Evolutionary conservation across 2,113 vertebrate species (phyloP).

Genomic region (Synodontis membranacea): DNA sequence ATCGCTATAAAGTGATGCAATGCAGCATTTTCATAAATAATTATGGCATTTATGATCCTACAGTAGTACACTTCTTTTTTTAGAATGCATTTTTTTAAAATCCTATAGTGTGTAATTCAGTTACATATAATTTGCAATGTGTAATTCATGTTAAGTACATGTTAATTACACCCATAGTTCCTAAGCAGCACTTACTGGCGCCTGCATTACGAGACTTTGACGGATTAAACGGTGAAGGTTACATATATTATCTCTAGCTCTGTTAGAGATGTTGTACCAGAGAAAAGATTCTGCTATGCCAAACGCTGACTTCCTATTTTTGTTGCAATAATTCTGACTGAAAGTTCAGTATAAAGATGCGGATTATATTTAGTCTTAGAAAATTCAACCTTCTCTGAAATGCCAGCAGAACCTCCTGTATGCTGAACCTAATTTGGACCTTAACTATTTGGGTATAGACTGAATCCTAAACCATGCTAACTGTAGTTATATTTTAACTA

Average conservation of each 20-base stretch:
- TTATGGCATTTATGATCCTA: neutral
- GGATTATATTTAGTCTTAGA: neutral
- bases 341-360: neutral
- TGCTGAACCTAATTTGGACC: neutral
- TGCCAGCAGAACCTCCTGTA: neutral
- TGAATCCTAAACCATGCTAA: neutral
- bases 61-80: too few relatives aligned
- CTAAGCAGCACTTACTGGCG: neutral
- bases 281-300: neutral
- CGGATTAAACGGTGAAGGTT: too few relatives aligned
- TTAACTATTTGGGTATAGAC: neutral
- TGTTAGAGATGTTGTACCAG: too few relatives aligned
- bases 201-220: too few relatives aligned
- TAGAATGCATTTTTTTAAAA: too few relatives aligned
- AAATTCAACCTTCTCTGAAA: neutral
- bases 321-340: neutral
- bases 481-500: neutral
- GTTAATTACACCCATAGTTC: neutral
- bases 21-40: neutral
- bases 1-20: neutral
- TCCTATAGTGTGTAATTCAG: too few relatives aligned
- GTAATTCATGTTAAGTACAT: too few relatives aligned
- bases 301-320: neutral
- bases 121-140: too few relatives aligned
- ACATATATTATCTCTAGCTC: too few relatives aligned